Evolutionary conservation across 1,140 invertebrate genomes (phyloP), one percentile per base, ranked within the genome.

Genomic region (Teleogryllus occipitalis): DNA sequence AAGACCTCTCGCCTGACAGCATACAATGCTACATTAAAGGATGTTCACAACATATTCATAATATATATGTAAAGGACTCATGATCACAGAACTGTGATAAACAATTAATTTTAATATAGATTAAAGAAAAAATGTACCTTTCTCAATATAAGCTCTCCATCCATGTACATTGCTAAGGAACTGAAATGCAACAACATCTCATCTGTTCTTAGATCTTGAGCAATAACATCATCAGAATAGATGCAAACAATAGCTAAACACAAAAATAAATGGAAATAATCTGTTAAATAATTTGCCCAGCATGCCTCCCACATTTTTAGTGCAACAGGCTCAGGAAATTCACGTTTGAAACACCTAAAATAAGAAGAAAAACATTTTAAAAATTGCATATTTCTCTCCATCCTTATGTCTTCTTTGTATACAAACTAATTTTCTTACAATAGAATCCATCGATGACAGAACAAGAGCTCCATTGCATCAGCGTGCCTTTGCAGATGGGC

Each of bases 111-210:
- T 6, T 15, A 73, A 18, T 21, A 18, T 1, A 73, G 15, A 15
- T 21, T 73, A 39, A 39, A 39, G 5, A 5, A 39, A 39, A 39
- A 39, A 39, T 39, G 27, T 83, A 90, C 90, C 87, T 98, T 98
- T 81, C 95, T 89, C 10, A 97, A 87, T 65, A 98, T 96, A 18
- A 97, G 86, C 73, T 93, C 91, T 0, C 95, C 96, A 85, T 97
- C 96, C 97, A 98, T 98, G 84, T 97, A 97, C 93, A 97, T 97
- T 39, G 96, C 95, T 54, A 98, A 87, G 18, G 95, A 97, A 84
- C 96, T 97, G 85, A 98, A 98, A 86, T 98, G 94, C 21, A 98
- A 86, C 27, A 98, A 87, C 92, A 97, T 97, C 86, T 98, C 96
- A 85, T 98, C 96, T 21, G 96, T 93, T 81, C 95, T 91, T 8